phyloP scores from a whole-genome alignment of 2,888 invertebrate genomes.

The Bibio marci region DNA sequence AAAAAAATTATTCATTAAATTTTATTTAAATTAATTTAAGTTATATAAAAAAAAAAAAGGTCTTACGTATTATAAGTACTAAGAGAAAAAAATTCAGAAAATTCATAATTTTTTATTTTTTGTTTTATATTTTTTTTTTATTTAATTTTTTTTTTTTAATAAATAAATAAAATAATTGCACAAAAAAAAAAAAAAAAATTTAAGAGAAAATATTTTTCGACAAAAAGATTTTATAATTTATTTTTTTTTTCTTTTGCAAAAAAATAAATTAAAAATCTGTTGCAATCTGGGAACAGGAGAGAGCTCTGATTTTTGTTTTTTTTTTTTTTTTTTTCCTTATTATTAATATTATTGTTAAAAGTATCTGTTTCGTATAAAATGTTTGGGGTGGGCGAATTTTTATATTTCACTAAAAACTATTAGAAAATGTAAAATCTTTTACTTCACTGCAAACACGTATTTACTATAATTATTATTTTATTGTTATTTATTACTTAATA shows the following conservation, averaged over 20 bases:
- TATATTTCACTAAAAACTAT: neutral
- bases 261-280: constrained; percentile 5
- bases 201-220: constrained; percentile 2
- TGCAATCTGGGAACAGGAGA: constrained; percentile 32
- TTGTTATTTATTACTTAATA: too few relatives aligned
- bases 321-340: constrained; percentile 1
- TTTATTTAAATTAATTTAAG: too few relatives aligned
- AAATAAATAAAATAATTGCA: neutral
- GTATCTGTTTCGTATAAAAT: neutral
- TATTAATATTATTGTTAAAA: neutral
- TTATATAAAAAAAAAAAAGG: too few relatives aligned
- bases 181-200: neutral
- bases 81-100: too few relatives aligned
- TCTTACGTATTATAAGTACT: too few relatives aligned
- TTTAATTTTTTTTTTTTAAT: neutral
- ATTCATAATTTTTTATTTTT: neutral
- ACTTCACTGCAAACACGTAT: too few relatives aligned
- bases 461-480: too few relatives aligned
- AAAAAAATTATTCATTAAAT: too few relatives aligned
- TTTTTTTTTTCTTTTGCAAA: neutral
- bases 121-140: neutral
- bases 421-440: too few relatives aligned
- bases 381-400: too few relatives aligned
- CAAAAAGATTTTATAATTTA: constrained; percentile 8
- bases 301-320: constrained; percentile 25